Conservation (phyloP, 2,113 vertebrate genomes). For the Athene cunicularia region DNA sequence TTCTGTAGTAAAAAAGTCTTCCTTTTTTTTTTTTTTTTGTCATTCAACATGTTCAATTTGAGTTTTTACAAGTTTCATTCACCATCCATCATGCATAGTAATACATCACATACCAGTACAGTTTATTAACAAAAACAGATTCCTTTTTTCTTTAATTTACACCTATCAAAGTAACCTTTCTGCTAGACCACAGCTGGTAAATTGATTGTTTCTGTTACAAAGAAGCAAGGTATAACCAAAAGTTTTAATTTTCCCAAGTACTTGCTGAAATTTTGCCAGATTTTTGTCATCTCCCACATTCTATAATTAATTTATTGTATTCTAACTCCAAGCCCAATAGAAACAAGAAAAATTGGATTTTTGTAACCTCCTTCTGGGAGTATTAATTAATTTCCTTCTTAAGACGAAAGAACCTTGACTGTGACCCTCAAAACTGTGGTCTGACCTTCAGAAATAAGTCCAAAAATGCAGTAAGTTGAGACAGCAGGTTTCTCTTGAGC, state of each 20-base stretch:
- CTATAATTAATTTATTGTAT: not conserved
- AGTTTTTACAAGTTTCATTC: not conserved
- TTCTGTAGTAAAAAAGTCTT: not conserved
- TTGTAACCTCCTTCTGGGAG: not conserved
- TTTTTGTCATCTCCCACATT: not conserved
- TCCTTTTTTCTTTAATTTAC: not conserved
- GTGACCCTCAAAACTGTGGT: constrained; percentile 3
- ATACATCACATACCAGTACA: not conserved
- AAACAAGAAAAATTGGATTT: not conserved
- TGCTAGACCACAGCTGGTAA: not conserved
- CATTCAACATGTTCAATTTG: not conserved
- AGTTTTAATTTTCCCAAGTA: not conserved
- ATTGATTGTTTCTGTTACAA: not conserved
- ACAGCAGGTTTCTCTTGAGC: constrained; percentile 16
- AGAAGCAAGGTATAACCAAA: not conserved
- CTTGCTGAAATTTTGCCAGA: not conserved
- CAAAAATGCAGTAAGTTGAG: constrained; percentile 28
- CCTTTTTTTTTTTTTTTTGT: not conserved
- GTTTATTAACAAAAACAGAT: not conserved
- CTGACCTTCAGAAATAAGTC: constrained; percentile 49
- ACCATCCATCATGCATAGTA: not conserved
- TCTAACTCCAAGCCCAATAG: not conserved
- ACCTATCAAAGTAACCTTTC: not conserved
- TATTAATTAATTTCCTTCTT: constrained; percentile 35
- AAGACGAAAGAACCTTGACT: constrained; percentile 29